phyloP scores from a whole-genome alignment of 1,140 invertebrate species.

The Hypothenemus hampei region DNA sequence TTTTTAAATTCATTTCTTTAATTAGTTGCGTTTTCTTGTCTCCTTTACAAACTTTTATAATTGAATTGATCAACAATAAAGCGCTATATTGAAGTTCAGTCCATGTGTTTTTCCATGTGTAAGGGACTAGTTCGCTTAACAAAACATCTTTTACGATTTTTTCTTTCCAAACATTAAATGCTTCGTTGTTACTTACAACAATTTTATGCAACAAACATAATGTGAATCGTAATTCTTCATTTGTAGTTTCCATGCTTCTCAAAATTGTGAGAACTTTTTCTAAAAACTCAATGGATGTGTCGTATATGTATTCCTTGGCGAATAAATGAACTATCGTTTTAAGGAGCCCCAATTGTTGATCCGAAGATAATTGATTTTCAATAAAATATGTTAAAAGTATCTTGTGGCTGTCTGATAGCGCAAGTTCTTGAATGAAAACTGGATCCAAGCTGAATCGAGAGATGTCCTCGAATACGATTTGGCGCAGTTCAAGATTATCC shows the following conservation, averaged over 20 bases:
- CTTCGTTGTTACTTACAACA: conserved; percentile 24
- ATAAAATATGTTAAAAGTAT: conserved; percentile 28
- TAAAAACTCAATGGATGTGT: conserved; percentile 28
- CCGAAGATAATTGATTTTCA: conserved; percentile 13
- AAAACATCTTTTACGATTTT: conserved; percentile 30
- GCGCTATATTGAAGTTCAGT: conserved; percentile 33
- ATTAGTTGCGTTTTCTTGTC: conserved; percentile 34
- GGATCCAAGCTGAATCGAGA: conserved; percentile 21
- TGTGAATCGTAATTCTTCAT: conserved; percentile 30
- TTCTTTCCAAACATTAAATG: conserved; percentile 32
- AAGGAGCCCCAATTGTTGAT: conserved; percentile 31
- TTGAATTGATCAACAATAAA: conserved; percentile 35
- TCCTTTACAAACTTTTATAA: conserved; percentile 33
- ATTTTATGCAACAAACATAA: conserved; percentile 38
- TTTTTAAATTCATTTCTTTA: conserved; percentile 35
- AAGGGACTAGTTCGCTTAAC: conserved; percentile 29
- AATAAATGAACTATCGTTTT: conserved; percentile 35
- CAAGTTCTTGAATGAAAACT: conserved; percentile 30
- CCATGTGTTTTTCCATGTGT: conserved; percentile 21
- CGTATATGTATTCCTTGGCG: conserved; percentile 28
- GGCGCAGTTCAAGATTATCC: conserved; percentile 4
- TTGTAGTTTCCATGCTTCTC: conserved; percentile 22
- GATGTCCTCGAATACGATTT: conserved; percentile 27
- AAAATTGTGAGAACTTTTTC: conserved; percentile 32
- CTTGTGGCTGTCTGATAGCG: conserved; percentile 16